phyloP scores from a whole-genome alignment of 2,888 invertebrate species.

The Orthosia cruda region DNA sequence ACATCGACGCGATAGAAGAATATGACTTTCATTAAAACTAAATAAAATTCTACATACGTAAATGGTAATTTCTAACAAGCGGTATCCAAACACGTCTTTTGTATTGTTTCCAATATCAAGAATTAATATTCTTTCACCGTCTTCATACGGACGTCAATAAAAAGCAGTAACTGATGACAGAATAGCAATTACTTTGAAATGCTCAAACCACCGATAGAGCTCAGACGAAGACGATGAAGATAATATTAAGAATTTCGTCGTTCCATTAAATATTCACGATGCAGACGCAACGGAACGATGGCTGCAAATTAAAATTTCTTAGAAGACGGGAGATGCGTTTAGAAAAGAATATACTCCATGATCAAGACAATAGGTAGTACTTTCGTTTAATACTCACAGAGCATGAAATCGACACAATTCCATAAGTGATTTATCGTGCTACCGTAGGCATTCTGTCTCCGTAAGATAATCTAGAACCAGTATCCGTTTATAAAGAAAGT shows the following conservation, averaged over 20 bases:
- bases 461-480: conserved; percentile 63
- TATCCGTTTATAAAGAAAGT: conserved; percentile 72
- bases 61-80: conserved; percentile 47
- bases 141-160: conserved; percentile 61
- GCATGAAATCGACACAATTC: conserved; percentile 72
- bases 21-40: conserved; percentile 26
- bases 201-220: conserved; percentile 36
- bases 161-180: conserved; percentile 56
- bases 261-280: conserved; percentile 32
- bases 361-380: conserved; percentile 70
- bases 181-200: conserved; percentile 59
- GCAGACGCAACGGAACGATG: conserved; percentile 16
- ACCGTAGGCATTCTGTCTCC: conserved; percentile 68
- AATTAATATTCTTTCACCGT: conserved; percentile 61
- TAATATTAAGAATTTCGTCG: conserved; percentile 19
- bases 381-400: conserved; percentile 68
- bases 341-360: conserved; percentile 62
- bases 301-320: conserved; percentile 73
- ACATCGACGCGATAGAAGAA: conserved; percentile 4
- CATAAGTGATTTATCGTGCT: conserved; percentile 78
- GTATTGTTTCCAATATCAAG: conserved; percentile 47
- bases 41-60: conserved; percentile 48
- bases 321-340: conserved; percentile 49
- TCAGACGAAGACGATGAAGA: conserved; percentile 19
- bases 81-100: conserved; percentile 43